Conservation (phyloP, 30 jellyfish, hydroid and myxozoan species). For the Cassiopea andromeda region DNA sequence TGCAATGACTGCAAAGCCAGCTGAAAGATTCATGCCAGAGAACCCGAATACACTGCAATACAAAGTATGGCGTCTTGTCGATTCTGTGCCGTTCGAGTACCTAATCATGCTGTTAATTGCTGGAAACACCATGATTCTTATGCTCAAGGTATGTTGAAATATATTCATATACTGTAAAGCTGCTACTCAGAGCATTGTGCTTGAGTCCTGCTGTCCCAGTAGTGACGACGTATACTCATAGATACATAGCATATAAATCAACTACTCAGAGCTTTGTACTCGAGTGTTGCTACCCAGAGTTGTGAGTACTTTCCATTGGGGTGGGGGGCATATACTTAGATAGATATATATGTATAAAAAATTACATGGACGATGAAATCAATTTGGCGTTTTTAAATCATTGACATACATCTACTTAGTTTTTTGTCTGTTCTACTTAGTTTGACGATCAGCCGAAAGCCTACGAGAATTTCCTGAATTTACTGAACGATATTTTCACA, state of each 20-base stretch:
- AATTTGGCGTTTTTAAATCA: no score
- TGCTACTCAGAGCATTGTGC: no score
- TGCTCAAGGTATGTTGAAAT: conserved; percentile 83
- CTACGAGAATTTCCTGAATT: conserved; percentile 79
- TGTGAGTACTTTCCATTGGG: background rate
- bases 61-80: conserved; percentile 97
- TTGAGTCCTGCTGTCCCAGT: no score
- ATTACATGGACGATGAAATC: background rate
- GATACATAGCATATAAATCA: no score
- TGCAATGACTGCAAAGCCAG: conserved; percentile 99
- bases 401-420: no score
- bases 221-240: no score
- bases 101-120: conserved; percentile 96
- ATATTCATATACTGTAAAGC: no score
- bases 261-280: no score
- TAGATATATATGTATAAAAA: background rate
- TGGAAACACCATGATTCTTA: conserved; percentile 96
- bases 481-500: conserved; percentile 92
- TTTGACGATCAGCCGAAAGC: conserved; percentile 85
- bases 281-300: no score
- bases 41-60: conserved; percentile 96
- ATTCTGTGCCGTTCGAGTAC: conserved; percentile 96
- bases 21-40: conserved; percentile 99
- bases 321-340: background rate
- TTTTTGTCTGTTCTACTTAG: conserved; percentile 24